A percentile compares a stretch with the other conserved stretches of the same genome.
Conservation (phyloP, 2,797 vertebrate genomes). For the Centroberyx gerrardi region DNA sequence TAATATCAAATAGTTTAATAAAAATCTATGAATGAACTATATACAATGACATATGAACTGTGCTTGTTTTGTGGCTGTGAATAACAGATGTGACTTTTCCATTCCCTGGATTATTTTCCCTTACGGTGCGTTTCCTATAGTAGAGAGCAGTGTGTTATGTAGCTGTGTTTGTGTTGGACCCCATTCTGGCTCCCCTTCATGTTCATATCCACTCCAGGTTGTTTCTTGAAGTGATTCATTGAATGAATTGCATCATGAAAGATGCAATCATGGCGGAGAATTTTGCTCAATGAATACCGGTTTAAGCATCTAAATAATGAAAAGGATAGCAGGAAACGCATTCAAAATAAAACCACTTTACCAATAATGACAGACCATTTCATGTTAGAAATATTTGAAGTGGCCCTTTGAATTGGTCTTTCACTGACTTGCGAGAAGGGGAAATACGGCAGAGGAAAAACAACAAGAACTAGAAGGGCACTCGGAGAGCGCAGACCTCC, state of each 20-base stretch:
- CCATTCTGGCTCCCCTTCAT: not conserved
- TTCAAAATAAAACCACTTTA: not conserved
- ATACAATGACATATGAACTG: conserved; percentile 15
- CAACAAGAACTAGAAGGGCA: too few species aligned
- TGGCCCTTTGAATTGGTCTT: not conserved
- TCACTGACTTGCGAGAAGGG: not conserved
- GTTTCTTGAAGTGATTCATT: not conserved
- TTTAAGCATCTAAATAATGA: conserved; percentile 6
- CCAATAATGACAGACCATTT: not conserved
- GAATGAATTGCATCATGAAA: not conserved
- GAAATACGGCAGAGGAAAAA: not conserved
- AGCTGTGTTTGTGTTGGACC: conserved; percentile 9
- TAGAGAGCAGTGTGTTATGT: not conserved
- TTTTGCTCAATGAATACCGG: not conserved
- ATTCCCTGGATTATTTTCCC: not conserved
- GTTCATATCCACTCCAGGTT: too few species aligned
- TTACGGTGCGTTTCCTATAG: not conserved
- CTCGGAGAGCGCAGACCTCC: too few species aligned
- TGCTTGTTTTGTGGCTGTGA: conserved; percentile 23
- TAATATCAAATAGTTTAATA: conserved; percentile 76
- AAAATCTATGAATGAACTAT: conserved; percentile 69
- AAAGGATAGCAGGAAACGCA: not conserved
- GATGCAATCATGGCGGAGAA: not conserved
- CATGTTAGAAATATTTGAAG: conserved; percentile 1
- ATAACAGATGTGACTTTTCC: not conserved